A percentile compares a stretch with the other conserved stretches of the same genome.
Conservation (phyloP, 2,797 vertebrate species). For the Centropyge bicolor region DNA sequence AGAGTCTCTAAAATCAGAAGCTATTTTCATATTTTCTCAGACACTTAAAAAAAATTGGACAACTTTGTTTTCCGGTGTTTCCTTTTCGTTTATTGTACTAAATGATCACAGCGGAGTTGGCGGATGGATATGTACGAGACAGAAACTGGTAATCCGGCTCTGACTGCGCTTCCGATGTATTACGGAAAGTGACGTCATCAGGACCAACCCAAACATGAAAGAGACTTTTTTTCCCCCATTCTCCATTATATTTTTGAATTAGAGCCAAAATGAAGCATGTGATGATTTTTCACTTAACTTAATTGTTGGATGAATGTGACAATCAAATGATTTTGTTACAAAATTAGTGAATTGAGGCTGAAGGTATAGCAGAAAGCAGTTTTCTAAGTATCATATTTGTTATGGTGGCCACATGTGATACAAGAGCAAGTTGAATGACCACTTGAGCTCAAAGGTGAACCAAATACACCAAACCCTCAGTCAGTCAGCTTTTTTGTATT, state of each 20-base stretch:
- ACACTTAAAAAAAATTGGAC: not conserved
- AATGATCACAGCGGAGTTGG: slow-evolving; percentile 14
- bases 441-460: not conserved
- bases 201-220: slow-evolving; percentile 39
- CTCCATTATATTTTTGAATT: not conserved
- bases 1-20: not conserved
- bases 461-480: not conserved
- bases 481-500: not conserved
- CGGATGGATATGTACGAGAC: slow-evolving; percentile 72
- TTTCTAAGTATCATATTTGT: not conserved
- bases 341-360: not conserved
- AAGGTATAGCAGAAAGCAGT: not conserved
- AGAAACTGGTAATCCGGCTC: slow-evolving; percentile 60
- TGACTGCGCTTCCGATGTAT: slow-evolving; percentile 42
- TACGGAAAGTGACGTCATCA: slow-evolving; percentile 77
- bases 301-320: not conserved
- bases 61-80: not conserved
- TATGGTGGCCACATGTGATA: not conserved
- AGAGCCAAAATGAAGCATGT: fast-evolving
- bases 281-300: not conserved
- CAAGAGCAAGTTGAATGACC: no score
- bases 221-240: not conserved
- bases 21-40: not conserved
- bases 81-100: not conserved
- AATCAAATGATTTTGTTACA: not conserved